Evolutionary conservation across 1,140 invertebrate genomes (phyloP).

Genomic region (Holcopasites calliopsidis): DNA sequence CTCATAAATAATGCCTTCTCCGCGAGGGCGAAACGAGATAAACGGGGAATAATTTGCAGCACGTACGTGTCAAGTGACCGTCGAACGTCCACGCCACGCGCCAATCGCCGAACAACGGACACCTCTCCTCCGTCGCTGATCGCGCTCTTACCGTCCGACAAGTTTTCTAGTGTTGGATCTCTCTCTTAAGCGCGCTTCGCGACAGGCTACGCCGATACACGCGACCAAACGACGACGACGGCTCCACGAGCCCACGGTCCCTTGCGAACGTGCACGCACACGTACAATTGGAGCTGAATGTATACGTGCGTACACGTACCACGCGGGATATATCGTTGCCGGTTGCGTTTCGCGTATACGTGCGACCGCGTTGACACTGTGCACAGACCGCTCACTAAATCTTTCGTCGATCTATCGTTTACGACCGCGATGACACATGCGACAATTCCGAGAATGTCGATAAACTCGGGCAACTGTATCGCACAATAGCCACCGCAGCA

Average conservation of each 20-base stretch:
- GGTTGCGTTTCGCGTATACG: constrained; percentile 21
- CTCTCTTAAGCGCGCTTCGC: constrained; percentile 43
- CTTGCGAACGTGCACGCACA: constrained; percentile 25
- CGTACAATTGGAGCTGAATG: background rate
- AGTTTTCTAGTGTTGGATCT: constrained; percentile 36
- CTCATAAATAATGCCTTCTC: constrained; percentile 21
- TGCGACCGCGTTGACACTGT: constrained; percentile 33
- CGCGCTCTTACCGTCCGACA: constrained; percentile 2
- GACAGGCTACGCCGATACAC: constrained; percentile 31
- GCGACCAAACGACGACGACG: constrained; percentile 28
- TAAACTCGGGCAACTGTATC: constrained; percentile 33
- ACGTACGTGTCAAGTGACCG: constrained; percentile 34
- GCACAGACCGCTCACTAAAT: background rate
- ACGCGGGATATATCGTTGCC: constrained; percentile 51
- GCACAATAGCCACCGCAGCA: constrained; percentile 22
- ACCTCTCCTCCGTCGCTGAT: background rate
- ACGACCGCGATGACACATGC: background rate
- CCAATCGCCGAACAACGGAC: constrained; percentile 23
- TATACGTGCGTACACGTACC: constrained; percentile 42
- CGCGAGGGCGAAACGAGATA: constrained; percentile 6
- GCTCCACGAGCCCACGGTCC: constrained; percentile 31
- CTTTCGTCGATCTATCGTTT: background rate
- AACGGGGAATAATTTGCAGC: constrained; percentile 27
- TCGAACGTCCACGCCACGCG: constrained; percentile 37
- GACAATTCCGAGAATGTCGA: constrained; percentile 29